Base-by-base conservation (phyloP, 2,888 invertebrate genomes). In the Lobophora halterata region DNA sequence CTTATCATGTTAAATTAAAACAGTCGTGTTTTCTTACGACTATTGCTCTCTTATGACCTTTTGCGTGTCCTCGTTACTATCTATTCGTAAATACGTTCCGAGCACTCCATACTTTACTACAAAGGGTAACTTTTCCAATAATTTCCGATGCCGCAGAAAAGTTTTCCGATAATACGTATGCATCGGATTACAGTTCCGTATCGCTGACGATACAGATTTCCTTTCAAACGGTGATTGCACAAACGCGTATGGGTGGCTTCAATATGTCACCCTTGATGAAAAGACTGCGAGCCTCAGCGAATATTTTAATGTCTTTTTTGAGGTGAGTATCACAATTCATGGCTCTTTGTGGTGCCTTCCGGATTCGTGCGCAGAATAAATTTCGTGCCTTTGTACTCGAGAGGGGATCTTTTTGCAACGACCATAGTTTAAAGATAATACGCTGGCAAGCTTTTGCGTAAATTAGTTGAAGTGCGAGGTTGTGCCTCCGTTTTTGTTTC, bases 141-240 rank as follows among this genome's bases (percentile, higher is more conserved):
- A 65, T 63, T 65, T 61, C 49, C 55, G 56, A 44, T 55, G 51
- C 42, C 44, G 49, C 47, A 41, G 23, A 39, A 49, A 63, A 61
- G 41, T 63, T 61, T 52, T 27, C 43, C 49, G 53, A 64, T 59
- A 58, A 63, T 59, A n/a, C n/a, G n/a, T n/a, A 52, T 54, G 54
- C 46, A 49, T 46, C 34, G 48, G 54, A 53, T 56, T 57, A 50
- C 31, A 43, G 34, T 45, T 52, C 49, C 36, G 52, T 45, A 44
- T 52, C 49, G 58, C 52, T 63, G 58, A 54, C 51, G 48, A 63
- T 59, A 67, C 58, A 63, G 65, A 71, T 70, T 71, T 63, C 55
- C 60, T 55, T 51, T 44, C 46, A 55, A 42, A 46, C 60, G 58
- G 55, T 75, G 71, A 72, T 75, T 78, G 71, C 64, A 65, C 71